phyloP scores from a whole-genome alignment of 35 echinoderm and acorn worm species.

The Ptychodera flava region DNA sequence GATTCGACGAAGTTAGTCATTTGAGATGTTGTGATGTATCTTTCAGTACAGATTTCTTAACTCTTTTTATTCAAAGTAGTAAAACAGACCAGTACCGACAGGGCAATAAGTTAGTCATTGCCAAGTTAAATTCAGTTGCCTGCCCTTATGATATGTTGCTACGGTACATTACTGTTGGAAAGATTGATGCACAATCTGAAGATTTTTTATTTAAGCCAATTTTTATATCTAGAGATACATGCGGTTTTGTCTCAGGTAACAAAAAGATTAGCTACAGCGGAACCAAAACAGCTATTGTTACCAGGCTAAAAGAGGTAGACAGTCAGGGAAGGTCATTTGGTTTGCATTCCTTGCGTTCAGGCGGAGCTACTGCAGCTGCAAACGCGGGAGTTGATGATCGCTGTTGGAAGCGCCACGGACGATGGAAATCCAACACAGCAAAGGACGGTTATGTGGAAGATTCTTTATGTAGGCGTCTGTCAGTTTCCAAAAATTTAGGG shows the following conservation, averaged over 20 bases:
- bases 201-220: neutral
- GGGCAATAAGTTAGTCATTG: neutral
- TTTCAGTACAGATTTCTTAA: neutral
- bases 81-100: neutral
- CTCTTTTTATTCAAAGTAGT: neutral
- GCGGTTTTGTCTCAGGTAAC: neutral
- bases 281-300: neutral
- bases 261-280: neutral
- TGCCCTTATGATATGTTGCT: neutral
- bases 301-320: neutral
- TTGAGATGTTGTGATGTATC: neutral
- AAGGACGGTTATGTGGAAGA: constrained; percentile 14
- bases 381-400: neutral
- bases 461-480: neutral
- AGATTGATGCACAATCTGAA: neutral
- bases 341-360: constrained; percentile 11
- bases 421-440: constrained; percentile 3
- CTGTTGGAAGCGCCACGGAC: constrained; percentile 3
- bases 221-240: neutral
- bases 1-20: neutral
- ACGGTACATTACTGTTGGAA: neutral
- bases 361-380: constrained; percentile 16
- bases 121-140: neutral
- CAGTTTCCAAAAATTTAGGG: constrained; percentile 12
- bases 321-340: neutral